Conservation (phyloP, 1,140 invertebrate species). For the Parasteatoda tepidariorum region DNA sequence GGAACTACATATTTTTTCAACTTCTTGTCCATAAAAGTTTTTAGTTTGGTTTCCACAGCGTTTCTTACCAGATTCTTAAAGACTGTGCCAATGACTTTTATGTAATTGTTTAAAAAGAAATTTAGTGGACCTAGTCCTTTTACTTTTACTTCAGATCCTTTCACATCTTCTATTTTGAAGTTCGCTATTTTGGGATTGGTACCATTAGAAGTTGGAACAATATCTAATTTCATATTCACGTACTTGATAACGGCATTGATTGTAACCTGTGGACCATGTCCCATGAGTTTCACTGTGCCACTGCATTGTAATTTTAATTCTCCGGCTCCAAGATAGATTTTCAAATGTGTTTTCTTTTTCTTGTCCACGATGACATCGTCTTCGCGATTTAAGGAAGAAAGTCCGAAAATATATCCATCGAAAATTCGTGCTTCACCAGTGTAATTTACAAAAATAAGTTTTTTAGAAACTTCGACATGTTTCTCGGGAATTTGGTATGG, state of each 20-base stretch:
- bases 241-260: constrained; percentile 34
- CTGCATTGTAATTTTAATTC: constrained; percentile 40
- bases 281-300: constrained; percentile 52
- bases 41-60: constrained; percentile 25
- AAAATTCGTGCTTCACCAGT: constrained; percentile 46
- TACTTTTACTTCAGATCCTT: constrained; percentile 46
- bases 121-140: constrained; percentile 34
- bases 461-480: constrained; percentile 29
- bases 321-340: constrained; percentile 46
- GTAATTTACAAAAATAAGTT: constrained; percentile 36
- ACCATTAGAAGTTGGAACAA: constrained; percentile 7
- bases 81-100: neutral
- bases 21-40: constrained; percentile 41
- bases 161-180: constrained; percentile 51
- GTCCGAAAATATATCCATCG: constrained; percentile 42
- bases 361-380: constrained; percentile 42
- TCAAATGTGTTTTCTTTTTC: constrained; percentile 26
- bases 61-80: constrained; percentile 16
- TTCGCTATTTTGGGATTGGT: constrained; percentile 34
- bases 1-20: constrained; percentile 45
- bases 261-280: constrained; percentile 35
- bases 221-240: constrained; percentile 34
- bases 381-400: constrained; percentile 39
- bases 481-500: constrained; percentile 31
- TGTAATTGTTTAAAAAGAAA: constrained; percentile 17